phyloP scores from a whole-genome alignment of 2,113 vertebrate genomes.

The Pelmatolapia mariae region DNA sequence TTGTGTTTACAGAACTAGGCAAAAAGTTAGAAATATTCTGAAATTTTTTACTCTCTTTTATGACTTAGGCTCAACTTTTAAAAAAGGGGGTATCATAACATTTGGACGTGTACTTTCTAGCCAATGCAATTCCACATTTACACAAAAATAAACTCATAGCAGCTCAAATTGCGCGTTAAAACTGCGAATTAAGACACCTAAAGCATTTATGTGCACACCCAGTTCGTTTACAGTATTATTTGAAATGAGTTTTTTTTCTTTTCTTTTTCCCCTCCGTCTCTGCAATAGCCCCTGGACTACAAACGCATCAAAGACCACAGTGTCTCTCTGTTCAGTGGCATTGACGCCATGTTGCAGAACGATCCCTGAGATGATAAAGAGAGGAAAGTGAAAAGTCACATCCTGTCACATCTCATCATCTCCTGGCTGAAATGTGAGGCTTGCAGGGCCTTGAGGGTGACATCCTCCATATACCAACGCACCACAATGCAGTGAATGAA shows the following conservation, averaged over 20 bases:
- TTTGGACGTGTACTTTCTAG: background rate
- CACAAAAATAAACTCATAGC: background rate
- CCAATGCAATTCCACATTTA: background rate
- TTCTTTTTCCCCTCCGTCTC: background rate
- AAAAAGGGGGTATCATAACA: background rate
- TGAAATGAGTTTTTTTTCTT: constrained; percentile 6
- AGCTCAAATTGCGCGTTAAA: background rate
- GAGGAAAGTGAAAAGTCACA: constrained; percentile 71
- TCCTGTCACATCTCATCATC: constrained; percentile 69
- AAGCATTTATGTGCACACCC: background rate
- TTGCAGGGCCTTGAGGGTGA: constrained; percentile 63
- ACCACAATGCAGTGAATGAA: constrained; percentile 9
- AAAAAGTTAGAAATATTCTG: background rate
- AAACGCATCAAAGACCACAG: constrained; percentile 1
- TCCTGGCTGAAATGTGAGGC: constrained; percentile 63
- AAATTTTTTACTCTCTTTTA: background rate
- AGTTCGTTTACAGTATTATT: background rate
- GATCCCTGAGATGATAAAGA: constrained; percentile 68
- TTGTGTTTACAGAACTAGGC: background rate
- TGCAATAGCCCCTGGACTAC: background rate
- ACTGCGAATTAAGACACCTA: background rate
- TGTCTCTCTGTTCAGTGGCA: constrained; percentile 28
- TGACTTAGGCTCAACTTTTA: background rate
- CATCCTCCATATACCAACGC: constrained; percentile 63
- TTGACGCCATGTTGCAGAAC: constrained; percentile 45